Base-by-base conservation (phyloP, 1,140 invertebrate species). In the Pseudomyrmex pallidus region DNA sequence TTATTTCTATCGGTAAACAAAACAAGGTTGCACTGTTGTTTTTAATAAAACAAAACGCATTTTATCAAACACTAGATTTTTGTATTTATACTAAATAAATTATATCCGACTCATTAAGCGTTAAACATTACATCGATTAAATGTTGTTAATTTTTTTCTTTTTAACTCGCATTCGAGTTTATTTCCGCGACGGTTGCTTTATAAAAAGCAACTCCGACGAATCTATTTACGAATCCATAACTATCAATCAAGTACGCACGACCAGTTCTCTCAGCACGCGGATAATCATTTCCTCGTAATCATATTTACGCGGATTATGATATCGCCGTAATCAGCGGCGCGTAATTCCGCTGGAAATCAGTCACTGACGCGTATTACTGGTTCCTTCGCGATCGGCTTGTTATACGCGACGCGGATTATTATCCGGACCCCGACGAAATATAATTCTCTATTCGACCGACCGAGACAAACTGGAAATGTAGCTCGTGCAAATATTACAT, bases 321-420 rank as follows among this genome's bases (percentile, higher is more conserved):
- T 67, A 80, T 59, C 66, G 76, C 46, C 66, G 66, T 80, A 80
- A 80, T 80, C 76, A 80, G 76, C 72, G 76, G 44, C 46, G 76
- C 76, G 54, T 80, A 80, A 80, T 80, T 80, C 76, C 76, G 76
- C 76, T 50, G 72, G 66, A 86, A 86, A 83, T 85, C 72, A 83
- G 85, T 87, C 78, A 86, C 35, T 66, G 85, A n/a, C 12, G 56
- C 22, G 44, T 68, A 80, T 80, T 80, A 59, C 74, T 67, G 86
- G 59, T 74, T 86, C 83, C 68, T 83, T 84, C 73, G 35, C 78
- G 66, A 70, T 82, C 62, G 46, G 44, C 72, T 72, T 84, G 78
- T 87, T 57, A 74, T 57, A 46, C 15, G 12, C 70, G 54, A 56
- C 25, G 50, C 17, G 54, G 20, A 22, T 50, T 35, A 67, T 48